phyloP scores from a whole-genome alignment of 2,888 invertebrate genomes.

The Panzeria rudis region DNA sequence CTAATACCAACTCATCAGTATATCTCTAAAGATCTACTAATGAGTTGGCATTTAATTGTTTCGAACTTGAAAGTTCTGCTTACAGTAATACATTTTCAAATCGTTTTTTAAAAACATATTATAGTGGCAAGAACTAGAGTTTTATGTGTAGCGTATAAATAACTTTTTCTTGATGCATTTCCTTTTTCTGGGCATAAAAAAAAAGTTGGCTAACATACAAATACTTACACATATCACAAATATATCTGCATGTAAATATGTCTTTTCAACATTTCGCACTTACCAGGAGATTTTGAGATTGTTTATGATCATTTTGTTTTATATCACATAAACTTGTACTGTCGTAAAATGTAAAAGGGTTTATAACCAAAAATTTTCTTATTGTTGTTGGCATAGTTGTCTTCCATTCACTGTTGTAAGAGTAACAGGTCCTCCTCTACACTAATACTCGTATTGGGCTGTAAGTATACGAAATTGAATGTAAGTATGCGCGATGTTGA shows the following conservation, averaged over 20 bases:
- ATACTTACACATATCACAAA: not conserved
- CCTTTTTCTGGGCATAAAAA: conserved; percentile 40
- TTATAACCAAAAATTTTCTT: conserved; percentile 14
- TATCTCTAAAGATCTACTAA: too few relatives aligned
- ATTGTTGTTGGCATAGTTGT: conserved; percentile 36
- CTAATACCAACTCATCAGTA: too few relatives aligned
- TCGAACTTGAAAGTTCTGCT: too few relatives aligned
- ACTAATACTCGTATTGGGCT: conserved; percentile 9
- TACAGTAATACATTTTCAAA: too few relatives aligned
- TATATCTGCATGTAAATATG: conserved; percentile 3
- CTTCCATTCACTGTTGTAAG: conserved; percentile 47
- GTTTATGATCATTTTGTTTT: conserved; percentile 71
- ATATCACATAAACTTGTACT: conserved; percentile 56
- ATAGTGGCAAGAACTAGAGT: not conserved
- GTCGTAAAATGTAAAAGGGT: conserved; percentile 62
- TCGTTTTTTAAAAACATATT: too few relatives aligned
- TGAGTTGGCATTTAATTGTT: too few relatives aligned
- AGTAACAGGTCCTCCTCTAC: conserved; percentile 69
- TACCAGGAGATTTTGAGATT: conserved; percentile 67
- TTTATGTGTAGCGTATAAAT: conserved; percentile 12
- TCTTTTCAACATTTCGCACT: conserved; percentile 62
- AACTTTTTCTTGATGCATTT: conserved; percentile 55
- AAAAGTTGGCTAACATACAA: conserved; percentile 71
- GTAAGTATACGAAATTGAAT: conserved; percentile 22
- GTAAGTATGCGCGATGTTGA: conserved; percentile 69